Evolutionary conservation across 2,113 vertebrate genomes (phyloP), one percentile per base, ranked within the genome.

Genomic region (Paedocypris sp.): DNA sequence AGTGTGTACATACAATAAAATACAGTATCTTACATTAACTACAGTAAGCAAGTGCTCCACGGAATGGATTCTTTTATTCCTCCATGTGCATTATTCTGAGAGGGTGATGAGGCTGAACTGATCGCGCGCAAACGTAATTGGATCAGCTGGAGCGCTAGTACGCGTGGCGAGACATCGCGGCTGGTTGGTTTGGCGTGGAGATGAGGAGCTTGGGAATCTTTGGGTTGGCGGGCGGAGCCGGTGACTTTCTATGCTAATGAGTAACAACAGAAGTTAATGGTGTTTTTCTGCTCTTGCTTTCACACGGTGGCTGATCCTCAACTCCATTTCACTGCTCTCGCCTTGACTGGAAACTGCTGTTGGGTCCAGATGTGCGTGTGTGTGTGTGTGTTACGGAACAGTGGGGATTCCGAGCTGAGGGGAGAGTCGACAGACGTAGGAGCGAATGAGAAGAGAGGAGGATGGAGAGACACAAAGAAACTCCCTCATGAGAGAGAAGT

Each of bases 381-480:
- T 43, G 67, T 77, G 85, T 83, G 85, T 76, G 83, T 85, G 82
- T 67, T 71, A 64, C 38, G 33, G 57, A 67, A 61, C 48, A 63
- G 85, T 58, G 75, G 88, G 87, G 85, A 88, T 84, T 83, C 85
- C 85, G 75, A 62, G 73, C 64, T 26, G 72, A 60, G 46, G 33
- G 56, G 9, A 54, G 53, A 60, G 41, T 28, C 18, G 7, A n/a
- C n/a, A n/a, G n/a, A n/a, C n/a, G n/a, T n/a, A 43, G 15, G 11
- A 38, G 25, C 29, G 38, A 36, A 35, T 26, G 25, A 50, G 19
- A 68, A 63, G 33, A 48, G 28, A 6, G 46, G 39, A 50, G 58
- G 46, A 46, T 48, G 87, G 81, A 88, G 75, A 88, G 59, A 1
- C 73, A 62, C 70, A 77, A 87, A 89, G 85, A 86, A 88, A 84